Base-by-base conservation (phyloP, 2,888 invertebrate species). In the Polymixis flavicincta region DNA sequence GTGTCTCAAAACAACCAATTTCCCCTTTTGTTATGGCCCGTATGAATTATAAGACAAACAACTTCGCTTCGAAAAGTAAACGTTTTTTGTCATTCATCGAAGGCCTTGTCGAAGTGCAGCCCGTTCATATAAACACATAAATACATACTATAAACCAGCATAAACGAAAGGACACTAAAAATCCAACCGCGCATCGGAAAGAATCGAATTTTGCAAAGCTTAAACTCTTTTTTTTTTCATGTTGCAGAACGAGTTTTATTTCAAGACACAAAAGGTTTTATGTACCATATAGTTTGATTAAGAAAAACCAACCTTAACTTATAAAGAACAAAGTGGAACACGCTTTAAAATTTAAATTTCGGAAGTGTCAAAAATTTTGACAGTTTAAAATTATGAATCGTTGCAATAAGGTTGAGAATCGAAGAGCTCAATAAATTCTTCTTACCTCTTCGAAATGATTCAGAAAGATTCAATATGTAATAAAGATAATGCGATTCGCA, bases 401-500 rank as follows among this genome's bases (percentile, higher is more conserved):
- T 9, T 3, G 4, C 11, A 7, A 3, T 63, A 42, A 50, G 61
- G 64, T 42, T 64, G 0, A 48, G n/a, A 75, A 69, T 86, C n/a
- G 19, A n/a, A 0, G 76, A 48, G 14, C 19, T 0, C 0, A 0
- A 0, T 37, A 0, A 7, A 59, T 57, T 67, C 57, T 60, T 85
- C 22, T 8, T 0, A 63, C 50, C 14, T 78, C 83, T 75, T 54
- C 1, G 0, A 13, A 25, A 0, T 3, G 25, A 28, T 45, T 64
- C 7, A 25, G 11, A 60, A 66, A 32, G 42, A 63, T 76, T 84
- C 78, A 83, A 79, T 86, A 76, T 73, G 75, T 86, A 87, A 87
- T 87, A 86, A 86, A 88, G 85, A 85, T 60, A 87, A 86, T 80
- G 74, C 80, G 68, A 82, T 32, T 67, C 68, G 60, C 70, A 76